Percentiles rank a stretch among this genome's conserved stretches.
These are phyloP conservation scores for Thermophis baileyi DNA, from an alignment of 2,113 vertebrate genomes.

Conservation along the genomic window DNA sequence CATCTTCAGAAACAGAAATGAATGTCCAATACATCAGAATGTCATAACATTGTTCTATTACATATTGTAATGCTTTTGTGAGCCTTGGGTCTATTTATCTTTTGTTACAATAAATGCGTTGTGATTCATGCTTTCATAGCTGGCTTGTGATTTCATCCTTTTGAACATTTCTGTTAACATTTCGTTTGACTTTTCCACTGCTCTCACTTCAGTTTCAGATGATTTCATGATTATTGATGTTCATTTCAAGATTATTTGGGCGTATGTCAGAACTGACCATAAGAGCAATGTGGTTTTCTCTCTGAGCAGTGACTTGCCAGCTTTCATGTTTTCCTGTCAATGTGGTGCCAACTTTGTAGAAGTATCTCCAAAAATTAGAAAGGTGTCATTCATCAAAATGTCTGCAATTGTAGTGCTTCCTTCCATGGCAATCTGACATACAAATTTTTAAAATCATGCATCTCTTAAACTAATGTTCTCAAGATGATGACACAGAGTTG, in stretches of 20 bases:
- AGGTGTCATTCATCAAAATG: not conserved
- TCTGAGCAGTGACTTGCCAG: conserved; percentile 23
- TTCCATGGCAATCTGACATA: not conserved
- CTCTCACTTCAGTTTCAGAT: conserved; percentile 42
- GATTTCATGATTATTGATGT: conserved; percentile 48
- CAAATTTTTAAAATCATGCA: not conserved
- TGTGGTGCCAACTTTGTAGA: conserved; percentile 20
- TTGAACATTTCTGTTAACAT: conserved; percentile 46
- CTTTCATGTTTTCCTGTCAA: conserved; percentile 18
- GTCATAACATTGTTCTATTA: conserved; percentile 48
- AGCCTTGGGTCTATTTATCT: conserved; percentile 29
- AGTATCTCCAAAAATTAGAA: not conserved
- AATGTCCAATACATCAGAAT: conserved; percentile 31
- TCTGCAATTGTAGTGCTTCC: not conserved
- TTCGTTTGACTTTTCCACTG: conserved; percentile 26
- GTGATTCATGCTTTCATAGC: conserved; percentile 40
- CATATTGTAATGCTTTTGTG: conserved; percentile 44
- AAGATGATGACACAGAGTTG: not conserved
- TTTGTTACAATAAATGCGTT: conserved; percentile 16
- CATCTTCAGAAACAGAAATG: conserved; percentile 44
- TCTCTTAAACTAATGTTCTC: not conserved
- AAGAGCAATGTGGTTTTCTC: conserved; percentile 16
- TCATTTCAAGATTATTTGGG: conserved; percentile 38
- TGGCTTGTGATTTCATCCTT: conserved; percentile 24
- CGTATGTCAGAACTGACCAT: conserved; percentile 21